Base-by-base conservation (phyloP, 2,113 vertebrate species). In the Gasterosteus aculeatus region DNA sequence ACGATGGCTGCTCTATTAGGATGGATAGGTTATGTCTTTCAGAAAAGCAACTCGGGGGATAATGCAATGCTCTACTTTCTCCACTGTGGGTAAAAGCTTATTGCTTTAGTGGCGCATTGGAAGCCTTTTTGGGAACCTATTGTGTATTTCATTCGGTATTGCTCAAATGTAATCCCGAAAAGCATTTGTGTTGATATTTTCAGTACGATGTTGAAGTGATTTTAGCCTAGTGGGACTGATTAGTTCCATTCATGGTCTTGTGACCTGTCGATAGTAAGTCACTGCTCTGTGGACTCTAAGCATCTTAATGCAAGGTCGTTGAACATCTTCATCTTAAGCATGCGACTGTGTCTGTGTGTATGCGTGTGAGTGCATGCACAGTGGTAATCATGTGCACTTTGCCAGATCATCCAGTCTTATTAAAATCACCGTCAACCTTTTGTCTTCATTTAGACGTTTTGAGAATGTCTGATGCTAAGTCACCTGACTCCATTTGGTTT, bases 1-100 rank as follows among this genome's bases (percentile, higher is more conserved):
- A 70, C 65, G 46, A 41, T 72, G 63, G 69, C 80, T 78, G 78
- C 65, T 58, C 51, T 75, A 33, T 64, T 75, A 41, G 41, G 7
- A 68, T 46, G 44, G 57, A 67, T 39, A 39, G 2, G 41, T 39
- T 69, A 46, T 77, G 14, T 22, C 66, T 63, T 44, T 2, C 31
- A 10, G 69, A 67, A 44, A 19, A 66, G n/a, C 58, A 14, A 66
- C 44, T 3, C 26, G 2, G 15, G 18, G 2, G 41, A 60, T 72
- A 33, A 58, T 35, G 11, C 47, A 29, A 12, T 19, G 47, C 29
- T 64, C 7, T 12, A 44, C 18, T 54, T 35, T 41, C 29, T 3
- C 9, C 47, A 9, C 29, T n/a, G 31, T 49, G 44, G 35, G 35
- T 4, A 26, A 7, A 38, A 38, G 35, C 35, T 38, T 38, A 38